Evolutionary conservation across 1,140 invertebrate genomes (phyloP), one percentile per base, ranked within the genome.

Genomic region (Cepaea nemoralis): DNA sequence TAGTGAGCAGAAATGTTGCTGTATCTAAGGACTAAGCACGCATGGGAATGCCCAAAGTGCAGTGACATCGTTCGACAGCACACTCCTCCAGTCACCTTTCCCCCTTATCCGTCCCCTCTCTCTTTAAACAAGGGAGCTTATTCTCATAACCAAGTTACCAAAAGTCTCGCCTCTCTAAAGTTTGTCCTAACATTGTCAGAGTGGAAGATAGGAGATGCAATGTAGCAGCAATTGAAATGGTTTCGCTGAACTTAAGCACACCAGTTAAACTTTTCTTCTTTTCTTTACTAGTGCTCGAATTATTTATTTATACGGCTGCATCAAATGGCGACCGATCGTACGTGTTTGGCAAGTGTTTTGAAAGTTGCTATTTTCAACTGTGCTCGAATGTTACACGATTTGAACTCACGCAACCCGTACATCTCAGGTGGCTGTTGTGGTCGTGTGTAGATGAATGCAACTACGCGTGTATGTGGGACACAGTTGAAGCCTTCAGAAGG

Each of bases 401-500:
- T 66, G 27, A 19, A 12, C 14, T 37, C 31, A 45, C n/a, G 22
- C 89, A 91, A 75, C 87, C 89, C 22, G 77, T 83, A n/a, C 78
- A 85, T 73, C 37, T 88, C 63, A 66, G 74, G 24, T n/a, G 86
- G 66, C 67, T 91, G n/a, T 48, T 79, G 1, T 91, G 91, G 91
- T 86, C 76, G 14, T 92, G 91, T 85, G 24, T 74, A 76, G 88
- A 90, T 77, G 91, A 92, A 82, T 93, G 92, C 83, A 83, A 88
- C 39, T 97, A 99, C 88, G 90, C 93, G 3, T 99, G 98, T 89
- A 99, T 97, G 95, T 99, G 98, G 97, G 91, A 94, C 77, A 97
- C 97, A 14, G 96, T 99, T 0, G 92, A 95, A 22, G 93, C 93
- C 22, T 98, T 88, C 86, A 94, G 63, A 92, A 94, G 85, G 94